Evolutionary conservation across 1,140 invertebrate genomes (phyloP).

Genomic region (Diachasma alloeum): DNA sequence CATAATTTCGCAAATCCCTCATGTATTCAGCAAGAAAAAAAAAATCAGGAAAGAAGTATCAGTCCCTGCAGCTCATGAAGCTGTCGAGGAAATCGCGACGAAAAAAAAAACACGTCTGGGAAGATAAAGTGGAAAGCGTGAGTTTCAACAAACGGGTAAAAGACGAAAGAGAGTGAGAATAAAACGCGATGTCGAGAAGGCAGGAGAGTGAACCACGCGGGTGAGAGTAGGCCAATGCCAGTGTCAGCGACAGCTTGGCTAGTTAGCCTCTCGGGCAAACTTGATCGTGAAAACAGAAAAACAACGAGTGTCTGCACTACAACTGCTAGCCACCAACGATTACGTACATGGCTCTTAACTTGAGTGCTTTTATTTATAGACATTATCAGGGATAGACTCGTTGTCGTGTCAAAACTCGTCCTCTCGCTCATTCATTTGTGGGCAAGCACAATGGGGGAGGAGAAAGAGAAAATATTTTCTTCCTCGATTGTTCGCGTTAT

Average conservation of each 20-base stretch:
- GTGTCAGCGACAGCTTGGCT: conserved; percentile 56
- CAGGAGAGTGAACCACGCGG: conserved; percentile 52
- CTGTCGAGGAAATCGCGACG: conserved; percentile 9
- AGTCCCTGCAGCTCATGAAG: too few species aligned
- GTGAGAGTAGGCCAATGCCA: conserved; percentile 63
- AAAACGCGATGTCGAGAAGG: conserved; percentile 31
- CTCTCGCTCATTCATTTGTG: neutral
- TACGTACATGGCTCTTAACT: conserved; percentile 5
- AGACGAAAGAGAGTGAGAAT: conserved; percentile 58
- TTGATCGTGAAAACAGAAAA: conserved; percentile 63
- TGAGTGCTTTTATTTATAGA: conserved; percentile 17
- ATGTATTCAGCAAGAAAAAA: too few species aligned
- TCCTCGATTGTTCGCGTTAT: neutral
- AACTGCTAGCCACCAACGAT: conserved; percentile 10
- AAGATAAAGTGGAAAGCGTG: neutral
- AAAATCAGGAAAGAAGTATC: too few species aligned
- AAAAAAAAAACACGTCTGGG: conserved; percentile 16
- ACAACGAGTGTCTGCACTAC: conserved; percentile 29
- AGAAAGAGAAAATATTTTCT: neutral
- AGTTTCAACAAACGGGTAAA: neutral
- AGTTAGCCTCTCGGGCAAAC: conserved; percentile 55
- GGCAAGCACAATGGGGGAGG: neutral
- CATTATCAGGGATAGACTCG: conserved; percentile 24
- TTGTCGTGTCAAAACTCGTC: conserved; percentile 28
- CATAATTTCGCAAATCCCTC: too few species aligned